These are phyloP conservation scores for Moxostoma hubbsi DNA, from an alignment of 2,797 vertebrate species.

Conservation along the genomic window DNA sequence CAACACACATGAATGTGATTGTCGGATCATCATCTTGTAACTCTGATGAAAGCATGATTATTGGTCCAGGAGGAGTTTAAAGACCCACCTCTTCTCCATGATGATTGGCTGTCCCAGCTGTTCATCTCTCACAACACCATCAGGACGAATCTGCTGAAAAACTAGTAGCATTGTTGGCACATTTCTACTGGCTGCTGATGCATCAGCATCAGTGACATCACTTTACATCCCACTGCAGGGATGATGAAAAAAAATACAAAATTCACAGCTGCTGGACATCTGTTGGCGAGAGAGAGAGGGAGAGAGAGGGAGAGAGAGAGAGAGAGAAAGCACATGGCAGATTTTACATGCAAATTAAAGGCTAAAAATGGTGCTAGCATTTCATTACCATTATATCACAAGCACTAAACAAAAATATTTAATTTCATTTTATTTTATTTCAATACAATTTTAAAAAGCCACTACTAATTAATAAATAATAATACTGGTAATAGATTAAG, in stretches of 20 bases:
- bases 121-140: constrained; percentile 8
- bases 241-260: not conserved
- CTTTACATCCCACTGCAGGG: constrained; percentile 14
- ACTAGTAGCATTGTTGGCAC: not conserved
- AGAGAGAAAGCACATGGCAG: too few relatives aligned
- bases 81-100: constrained; percentile 40
- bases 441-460: too few relatives aligned
- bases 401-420: too few relatives aligned
- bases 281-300: not conserved
- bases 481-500: too few relatives aligned
- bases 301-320: too few relatives aligned
- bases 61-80: constrained; percentile 15
- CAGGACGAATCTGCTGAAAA: constrained; percentile 18
- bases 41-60: constrained; percentile 1
- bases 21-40: constrained; percentile 3
- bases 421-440: too few relatives aligned
- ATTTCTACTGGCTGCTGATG: not conserved
- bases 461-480: too few relatives aligned
- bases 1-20: constrained; percentile 13
- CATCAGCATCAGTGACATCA: constrained; percentile 13
- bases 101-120: constrained; percentile 19
- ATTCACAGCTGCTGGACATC: not conserved
- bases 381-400: too few relatives aligned
- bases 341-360: too few relatives aligned
- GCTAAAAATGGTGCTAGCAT: too few relatives aligned